These are phyloP conservation scores for Hyles vespertilio DNA, from an alignment of 1,140 invertebrate species.

Conservation along the genomic window DNA sequence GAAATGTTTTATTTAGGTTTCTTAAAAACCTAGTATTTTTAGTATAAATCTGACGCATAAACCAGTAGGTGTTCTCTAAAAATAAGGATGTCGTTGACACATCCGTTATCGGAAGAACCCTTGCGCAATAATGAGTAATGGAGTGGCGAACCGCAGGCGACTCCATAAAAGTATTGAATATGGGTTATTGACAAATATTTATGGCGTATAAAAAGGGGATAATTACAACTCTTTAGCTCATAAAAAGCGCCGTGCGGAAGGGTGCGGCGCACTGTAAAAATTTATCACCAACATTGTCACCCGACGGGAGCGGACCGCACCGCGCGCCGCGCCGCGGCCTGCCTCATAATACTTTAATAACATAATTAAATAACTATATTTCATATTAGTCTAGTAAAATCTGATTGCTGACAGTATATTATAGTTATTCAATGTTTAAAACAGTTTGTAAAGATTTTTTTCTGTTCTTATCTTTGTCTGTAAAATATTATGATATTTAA, in stretches of 20 bases:
- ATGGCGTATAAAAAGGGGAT: slow-evolving; percentile 71
- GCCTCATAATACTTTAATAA: no score
- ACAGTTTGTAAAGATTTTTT: no score
- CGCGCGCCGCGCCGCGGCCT: no score
- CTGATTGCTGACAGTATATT: no score
- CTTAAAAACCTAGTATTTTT: no score
- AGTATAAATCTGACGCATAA: no score
- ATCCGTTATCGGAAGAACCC: slow-evolving; percentile 43
- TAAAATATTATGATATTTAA: no score
- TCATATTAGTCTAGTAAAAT: no score
- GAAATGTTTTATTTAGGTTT: no score
- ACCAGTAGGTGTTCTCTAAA: slow-evolving; percentile 10
- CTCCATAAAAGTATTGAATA: slow-evolving; percentile 68
- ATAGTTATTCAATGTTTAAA: no score
- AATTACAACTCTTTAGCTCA: slow-evolving; percentile 74
- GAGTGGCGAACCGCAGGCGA: slow-evolving; percentile 53
- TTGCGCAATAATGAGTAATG: slow-evolving; percentile 63
- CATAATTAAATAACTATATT: no score
- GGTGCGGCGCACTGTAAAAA: slow-evolving; percentile 56
- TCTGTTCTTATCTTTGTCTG: no score
- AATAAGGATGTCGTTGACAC: slow-evolving; percentile 39
- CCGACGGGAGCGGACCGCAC: slow-evolving; percentile 20
- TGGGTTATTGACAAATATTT: slow-evolving; percentile 73
- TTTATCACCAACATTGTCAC: slow-evolving; percentile 54
- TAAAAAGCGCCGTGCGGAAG: slow-evolving; percentile 64